Evolutionary conservation across 2,113 vertebrate genomes (phyloP), one percentile per base, ranked within the genome.

Genomic region (Ornithorhynchus anatinus): DNA sequence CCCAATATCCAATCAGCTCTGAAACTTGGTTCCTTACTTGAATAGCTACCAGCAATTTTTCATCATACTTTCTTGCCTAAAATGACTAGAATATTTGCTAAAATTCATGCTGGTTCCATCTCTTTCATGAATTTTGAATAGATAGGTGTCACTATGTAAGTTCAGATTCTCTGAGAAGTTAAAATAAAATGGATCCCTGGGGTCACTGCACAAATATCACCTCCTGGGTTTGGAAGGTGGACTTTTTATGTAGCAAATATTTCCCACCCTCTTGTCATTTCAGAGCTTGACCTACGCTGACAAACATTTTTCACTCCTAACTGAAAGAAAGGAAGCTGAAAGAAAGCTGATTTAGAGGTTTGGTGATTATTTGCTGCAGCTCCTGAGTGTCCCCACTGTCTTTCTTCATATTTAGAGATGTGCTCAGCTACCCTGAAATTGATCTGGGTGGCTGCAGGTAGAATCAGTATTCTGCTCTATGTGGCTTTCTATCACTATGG

Each of bases 281-380:
- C 57, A 79, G 47, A 48, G 23, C n/a, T 22, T 77, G 40, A 59
- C 44, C 66, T 72, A 17, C 19, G 6, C 14, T 63, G 32, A 54
- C 40, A 69, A 74, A 69, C 32, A 35, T 75, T 80, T 74, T 68
- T 54, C 29, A 59, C 45, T 62, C 44, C 50, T 19, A 47, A 19
- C 20, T 54, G 45, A 64, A 53, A 56, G 58, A 13, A 58, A 72
- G 66, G 15, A 10, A 45, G 14, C 31, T 54, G 5, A 65, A 61
- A 50, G 20, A 59, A 64, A 59, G 23, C 32, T 31, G 19, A 19
- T 40, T n/a, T 72, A 15, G 36, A 11, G 13, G 40, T 63, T 59
- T 31, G 7, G n/a, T 15, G 61, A 5, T 62, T 42, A 22, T 3
- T 59, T 25, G 25, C 29, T 23, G 50, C 42, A 77, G 8, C 6